These are phyloP conservation scores for Caenorhabditis sp. DNA, from an alignment of 2,888 invertebrate genomes.

Conservation along the genomic window DNA sequence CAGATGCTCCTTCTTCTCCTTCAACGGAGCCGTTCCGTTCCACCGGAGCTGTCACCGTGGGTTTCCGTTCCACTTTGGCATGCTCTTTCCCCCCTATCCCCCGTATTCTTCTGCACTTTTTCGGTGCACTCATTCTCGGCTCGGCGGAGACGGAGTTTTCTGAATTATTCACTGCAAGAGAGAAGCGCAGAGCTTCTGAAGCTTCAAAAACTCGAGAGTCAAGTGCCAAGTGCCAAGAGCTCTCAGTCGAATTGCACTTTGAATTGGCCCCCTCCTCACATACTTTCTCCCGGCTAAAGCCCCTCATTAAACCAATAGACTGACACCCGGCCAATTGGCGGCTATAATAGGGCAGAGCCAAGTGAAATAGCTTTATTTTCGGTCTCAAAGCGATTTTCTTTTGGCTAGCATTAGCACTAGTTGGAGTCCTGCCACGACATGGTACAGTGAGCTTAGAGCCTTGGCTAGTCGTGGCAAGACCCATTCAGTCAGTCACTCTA, in stretches of 20 bases:
- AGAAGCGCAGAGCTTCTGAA: not conserved
- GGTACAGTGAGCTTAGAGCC: no score
- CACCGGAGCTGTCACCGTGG: slow-evolving; percentile 9
- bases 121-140: no score
- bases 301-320: slow-evolving; percentile 53
- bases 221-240: not conserved
- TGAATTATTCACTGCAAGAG: slow-evolving; percentile 43
- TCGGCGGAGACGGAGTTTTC: no score
- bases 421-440: no score
- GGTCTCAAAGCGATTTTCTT: slow-evolving; percentile 27
- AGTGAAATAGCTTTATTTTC: slow-evolving; percentile 22
- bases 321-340: slow-evolving; percentile 34
- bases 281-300: not conserved
- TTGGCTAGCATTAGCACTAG: no score
- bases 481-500: no score
- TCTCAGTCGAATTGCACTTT: slow-evolving; percentile 22
- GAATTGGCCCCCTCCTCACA: not conserved
- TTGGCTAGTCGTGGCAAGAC: no score
- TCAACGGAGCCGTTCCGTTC: not conserved
- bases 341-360: slow-evolving; percentile 14
- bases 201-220: no score
- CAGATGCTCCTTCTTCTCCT: not conserved
- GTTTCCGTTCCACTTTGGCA: slow-evolving; percentile 20
- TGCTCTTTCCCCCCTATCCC: no score
- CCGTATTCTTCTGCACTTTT: no score